phyloP scores from a whole-genome alignment of 2,888 invertebrate species.

The Athalia cordata region DNA sequence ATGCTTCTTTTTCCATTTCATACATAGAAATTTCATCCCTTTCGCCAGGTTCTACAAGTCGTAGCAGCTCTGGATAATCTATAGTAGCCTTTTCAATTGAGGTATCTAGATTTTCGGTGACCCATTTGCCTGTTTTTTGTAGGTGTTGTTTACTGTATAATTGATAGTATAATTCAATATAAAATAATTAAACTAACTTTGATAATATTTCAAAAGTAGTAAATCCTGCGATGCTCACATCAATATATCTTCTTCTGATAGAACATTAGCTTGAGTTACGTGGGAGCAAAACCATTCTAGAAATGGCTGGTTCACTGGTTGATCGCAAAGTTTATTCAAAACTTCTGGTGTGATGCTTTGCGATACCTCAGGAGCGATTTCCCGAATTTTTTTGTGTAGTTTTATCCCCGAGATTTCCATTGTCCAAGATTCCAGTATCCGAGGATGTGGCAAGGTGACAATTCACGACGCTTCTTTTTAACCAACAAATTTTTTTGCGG shows the following conservation, averaged over 20 bases:
- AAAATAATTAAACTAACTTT: neutral
- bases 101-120: slow-evolving; percentile 62
- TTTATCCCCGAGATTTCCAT: slow-evolving; percentile 51
- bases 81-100: slow-evolving; percentile 59
- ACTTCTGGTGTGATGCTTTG: slow-evolving; percentile 59
- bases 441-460: neutral
- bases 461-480: neutral
- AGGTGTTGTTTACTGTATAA: slow-evolving; percentile 60
- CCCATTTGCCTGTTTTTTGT: slow-evolving; percentile 60
- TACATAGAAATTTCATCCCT: slow-evolving; percentile 53
- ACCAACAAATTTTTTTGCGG: slow-evolving; percentile 17
- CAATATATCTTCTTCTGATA: slow-evolving; percentile 61
- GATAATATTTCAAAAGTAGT: slow-evolving; percentile 23
- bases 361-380: slow-evolving; percentile 61
- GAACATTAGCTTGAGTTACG: slow-evolving; percentile 62
- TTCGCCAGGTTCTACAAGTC: slow-evolving; percentile 52
- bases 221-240: slow-evolving; percentile 57
- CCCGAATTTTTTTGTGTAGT: slow-evolving; percentile 61
- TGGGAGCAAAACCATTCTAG: slow-evolving; percentile 67
- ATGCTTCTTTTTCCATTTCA: slow-evolving; percentile 57
- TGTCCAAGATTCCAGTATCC: neutral
- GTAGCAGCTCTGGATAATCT: slow-evolving; percentile 63
- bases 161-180: slow-evolving; percentile 41
- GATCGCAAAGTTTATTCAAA: slow-evolving; percentile 62
- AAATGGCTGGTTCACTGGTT: slow-evolving; percentile 63